Conservation (phyloP, 2,888 invertebrate species). For the Dyspetes luteomarginatus region DNA sequence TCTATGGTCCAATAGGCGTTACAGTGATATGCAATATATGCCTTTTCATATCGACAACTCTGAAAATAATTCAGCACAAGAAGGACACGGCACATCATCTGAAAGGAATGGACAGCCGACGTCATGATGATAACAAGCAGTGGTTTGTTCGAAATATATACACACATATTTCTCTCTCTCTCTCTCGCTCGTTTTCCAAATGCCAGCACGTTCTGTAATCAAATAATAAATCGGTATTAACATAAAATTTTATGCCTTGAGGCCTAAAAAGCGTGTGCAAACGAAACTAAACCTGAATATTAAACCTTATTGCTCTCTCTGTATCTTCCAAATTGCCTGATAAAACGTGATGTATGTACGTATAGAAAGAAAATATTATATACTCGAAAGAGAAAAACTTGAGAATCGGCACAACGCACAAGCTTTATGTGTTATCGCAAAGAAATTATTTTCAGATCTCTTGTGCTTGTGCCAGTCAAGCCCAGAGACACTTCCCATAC, state of each 20-base stretch:
- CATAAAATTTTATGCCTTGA: slow-evolving; percentile 25
- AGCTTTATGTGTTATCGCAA: slow-evolving; percentile 40
- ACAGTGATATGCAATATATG: slow-evolving; percentile 87
- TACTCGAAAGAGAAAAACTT: not conserved
- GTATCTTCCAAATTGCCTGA: not conserved
- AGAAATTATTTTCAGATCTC: slow-evolving; percentile 59
- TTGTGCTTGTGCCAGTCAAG: slow-evolving; percentile 43
- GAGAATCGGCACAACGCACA: not conserved
- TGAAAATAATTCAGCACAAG: slow-evolving; percentile 87
- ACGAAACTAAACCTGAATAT: slow-evolving; percentile 13
- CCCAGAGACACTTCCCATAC: slow-evolving; percentile 65
- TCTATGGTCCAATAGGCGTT: slow-evolving; percentile 88
- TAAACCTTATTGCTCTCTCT: not conserved
- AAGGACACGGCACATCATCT: slow-evolving; percentile 88
- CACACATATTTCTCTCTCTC: slow-evolving; percentile 16
- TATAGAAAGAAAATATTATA: not conserved
- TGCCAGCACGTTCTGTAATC: too few species aligned
- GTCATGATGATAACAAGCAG: slow-evolving; percentile 87
- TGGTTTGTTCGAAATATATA: slow-evolving; percentile 81
- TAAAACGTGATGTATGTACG: not conserved
- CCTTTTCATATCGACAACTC: slow-evolving; percentile 88
- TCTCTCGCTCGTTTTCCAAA: too few species aligned
- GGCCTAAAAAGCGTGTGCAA: not conserved
- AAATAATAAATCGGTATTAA: slow-evolving; percentile 26
- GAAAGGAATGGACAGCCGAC: slow-evolving; percentile 87